Conservation (phyloP, 2,888 invertebrate species). For the Philhelius pedissequus region DNA sequence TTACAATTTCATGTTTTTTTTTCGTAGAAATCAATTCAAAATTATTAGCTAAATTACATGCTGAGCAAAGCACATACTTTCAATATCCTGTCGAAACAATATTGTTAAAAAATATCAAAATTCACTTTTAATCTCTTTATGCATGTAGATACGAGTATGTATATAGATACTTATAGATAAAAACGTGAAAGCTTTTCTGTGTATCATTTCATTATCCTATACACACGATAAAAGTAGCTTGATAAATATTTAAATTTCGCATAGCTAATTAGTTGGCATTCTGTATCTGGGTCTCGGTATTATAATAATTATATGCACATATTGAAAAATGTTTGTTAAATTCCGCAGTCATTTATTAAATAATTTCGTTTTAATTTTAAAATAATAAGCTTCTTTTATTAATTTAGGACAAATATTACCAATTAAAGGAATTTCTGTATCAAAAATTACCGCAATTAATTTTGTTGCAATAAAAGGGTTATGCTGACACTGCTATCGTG, state of each 20-base stretch:
- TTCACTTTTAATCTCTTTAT: neutral
- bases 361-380: neutral
- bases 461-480: neutral
- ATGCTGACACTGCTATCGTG: too few relatives aligned
- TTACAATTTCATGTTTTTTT: too few relatives aligned
- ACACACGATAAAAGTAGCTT: neutral
- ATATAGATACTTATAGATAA: too few relatives aligned
- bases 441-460: neutral
- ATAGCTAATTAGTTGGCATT: conserved; percentile 6
- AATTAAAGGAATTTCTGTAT: neutral
- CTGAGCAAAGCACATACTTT: neutral
- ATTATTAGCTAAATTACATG: neutral
- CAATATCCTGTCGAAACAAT: neutral
- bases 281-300: neutral
- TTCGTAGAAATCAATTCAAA: neutral
- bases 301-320: too few relatives aligned
- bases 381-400: neutral
- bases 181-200: neutral
- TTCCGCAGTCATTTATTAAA: neutral
- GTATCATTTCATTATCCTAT: neutral
- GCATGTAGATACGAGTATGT: neutral
- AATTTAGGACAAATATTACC: neutral
- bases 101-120: neutral
- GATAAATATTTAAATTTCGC: neutral
- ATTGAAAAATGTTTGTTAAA: neutral